Conservation (phyloP, 2,888 invertebrate genomes). For the Macrosiphum euphorbiae region DNA sequence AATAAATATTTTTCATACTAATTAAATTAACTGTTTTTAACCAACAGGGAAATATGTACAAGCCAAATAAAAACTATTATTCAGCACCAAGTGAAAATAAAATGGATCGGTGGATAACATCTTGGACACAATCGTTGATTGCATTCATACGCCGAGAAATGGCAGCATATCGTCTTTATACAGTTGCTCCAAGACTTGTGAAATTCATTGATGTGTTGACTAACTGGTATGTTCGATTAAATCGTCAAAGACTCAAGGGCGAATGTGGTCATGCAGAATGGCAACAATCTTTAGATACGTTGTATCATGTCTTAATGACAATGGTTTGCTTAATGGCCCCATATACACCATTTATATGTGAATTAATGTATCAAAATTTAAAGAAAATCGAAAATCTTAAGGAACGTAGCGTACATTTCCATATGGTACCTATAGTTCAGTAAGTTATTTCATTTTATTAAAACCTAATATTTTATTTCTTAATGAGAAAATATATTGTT, state of each 20-base stretch:
- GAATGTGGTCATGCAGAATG: slow-evolving; percentile 87
- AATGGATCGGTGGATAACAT: slow-evolving; percentile 98
- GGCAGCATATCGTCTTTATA: slow-evolving; percentile 93
- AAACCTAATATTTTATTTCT: background rate
- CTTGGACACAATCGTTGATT: slow-evolving; percentile 94
- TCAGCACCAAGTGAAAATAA: slow-evolving; percentile 75
- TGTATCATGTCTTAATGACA: slow-evolving; percentile 88
- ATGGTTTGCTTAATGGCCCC: slow-evolving; percentile 96
- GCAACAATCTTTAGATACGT: slow-evolving; percentile 85
- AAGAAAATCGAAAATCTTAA: slow-evolving; percentile 74
- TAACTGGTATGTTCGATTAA: slow-evolving; percentile 99
- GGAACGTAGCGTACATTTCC: slow-evolving; percentile 88
- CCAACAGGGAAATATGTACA: slow-evolving; percentile 51
- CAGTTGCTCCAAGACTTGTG: slow-evolving; percentile 92
- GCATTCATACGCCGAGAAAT: slow-evolving; percentile 92
- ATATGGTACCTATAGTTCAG: slow-evolving; percentile 84
- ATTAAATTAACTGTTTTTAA: background rate
- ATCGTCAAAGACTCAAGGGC: slow-evolving; percentile 92
- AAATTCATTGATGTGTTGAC: slow-evolving; percentile 98
- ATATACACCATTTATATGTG: slow-evolving; percentile 96
- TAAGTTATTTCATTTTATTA: slow-evolving; percentile 56
- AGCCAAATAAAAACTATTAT: slow-evolving; percentile 67
- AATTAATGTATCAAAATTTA: slow-evolving; percentile 93
- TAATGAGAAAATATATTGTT: background rate
- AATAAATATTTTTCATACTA: background rate